Conservation (phyloP, 2,888 invertebrate species). For the Bugulina stolonifera region DNA sequence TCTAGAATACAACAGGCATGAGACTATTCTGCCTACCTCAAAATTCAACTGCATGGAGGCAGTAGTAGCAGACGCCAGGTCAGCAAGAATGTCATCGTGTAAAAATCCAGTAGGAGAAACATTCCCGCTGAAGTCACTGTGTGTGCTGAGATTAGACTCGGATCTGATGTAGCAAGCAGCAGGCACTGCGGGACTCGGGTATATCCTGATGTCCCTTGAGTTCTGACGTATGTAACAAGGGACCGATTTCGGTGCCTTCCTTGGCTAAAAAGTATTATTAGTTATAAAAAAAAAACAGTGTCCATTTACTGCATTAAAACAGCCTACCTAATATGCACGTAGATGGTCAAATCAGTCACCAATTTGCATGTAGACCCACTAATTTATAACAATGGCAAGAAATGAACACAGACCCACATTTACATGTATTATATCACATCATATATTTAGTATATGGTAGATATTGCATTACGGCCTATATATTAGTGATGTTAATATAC, state of each 20-base stretch:
- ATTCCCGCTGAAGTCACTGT: not conserved
- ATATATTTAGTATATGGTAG: no score
- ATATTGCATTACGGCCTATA: no score
- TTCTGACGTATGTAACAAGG: slow-evolving; percentile 11
- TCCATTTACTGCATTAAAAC: no score
- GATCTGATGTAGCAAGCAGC: slow-evolving; percentile 25
- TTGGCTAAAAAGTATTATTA: not conserved
- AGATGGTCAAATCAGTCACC: no score
- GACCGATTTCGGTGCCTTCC: not conserved
- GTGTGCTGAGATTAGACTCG: not conserved
- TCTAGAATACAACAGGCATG: not conserved
- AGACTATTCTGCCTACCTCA: no score
- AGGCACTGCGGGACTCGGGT: slow-evolving; percentile 3
- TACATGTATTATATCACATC: no score
- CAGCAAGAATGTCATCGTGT: not conserved
- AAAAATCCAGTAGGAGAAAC: not conserved
- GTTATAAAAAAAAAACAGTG: not conserved
- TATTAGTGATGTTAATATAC: no score
- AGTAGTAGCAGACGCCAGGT: not conserved
- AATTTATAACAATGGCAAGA: no score
- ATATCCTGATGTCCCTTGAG: slow-evolving; percentile 7
- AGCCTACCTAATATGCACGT: no score
- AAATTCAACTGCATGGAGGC: no score
- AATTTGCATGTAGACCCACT: no score
- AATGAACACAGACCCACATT: no score